A percentile compares a stretch with the other conserved stretches of the same genome.
phyloP scores from a whole-genome alignment of 2,888 invertebrate species.

The Exocentrus adspersus region DNA sequence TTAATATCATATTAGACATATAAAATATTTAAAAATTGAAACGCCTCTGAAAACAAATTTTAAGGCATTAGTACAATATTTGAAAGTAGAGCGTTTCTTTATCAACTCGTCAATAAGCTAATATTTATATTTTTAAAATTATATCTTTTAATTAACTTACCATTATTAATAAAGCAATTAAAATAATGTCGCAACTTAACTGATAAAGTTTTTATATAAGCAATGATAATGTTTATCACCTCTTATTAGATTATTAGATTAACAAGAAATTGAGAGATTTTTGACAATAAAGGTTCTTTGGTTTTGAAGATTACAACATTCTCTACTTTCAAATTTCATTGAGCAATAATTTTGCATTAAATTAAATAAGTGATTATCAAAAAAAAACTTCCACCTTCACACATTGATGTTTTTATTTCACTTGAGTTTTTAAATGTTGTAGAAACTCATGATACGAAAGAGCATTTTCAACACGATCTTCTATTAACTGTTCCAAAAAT shows the following conservation, averaged over 20 bases:
- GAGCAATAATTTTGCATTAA: conserved; percentile 56
- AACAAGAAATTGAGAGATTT: too few species aligned
- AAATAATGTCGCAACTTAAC: neutral
- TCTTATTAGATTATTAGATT: neutral
- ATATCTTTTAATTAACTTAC: neutral
- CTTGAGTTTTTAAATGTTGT: conserved; percentile 90
- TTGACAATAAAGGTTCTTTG: conserved; percentile 26
- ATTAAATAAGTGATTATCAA: conserved; percentile 26
- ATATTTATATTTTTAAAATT: neutral
- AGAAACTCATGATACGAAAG: conserved; percentile 98
- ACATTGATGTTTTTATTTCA: conserved; percentile 73
- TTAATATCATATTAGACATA: conserved; percentile 45
- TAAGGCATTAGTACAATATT: conserved; percentile 17
- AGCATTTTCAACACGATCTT: conserved; percentile 93
- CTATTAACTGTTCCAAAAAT: conserved; percentile 90
- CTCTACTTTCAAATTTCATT: conserved; percentile 32
- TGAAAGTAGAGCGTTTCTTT: conserved; percentile 27
- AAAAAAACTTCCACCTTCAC: conserved; percentile 1
- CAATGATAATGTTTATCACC: too few species aligned
- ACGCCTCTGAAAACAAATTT: conserved; percentile 6
- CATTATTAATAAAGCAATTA: neutral
- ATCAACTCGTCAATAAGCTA: neutral
- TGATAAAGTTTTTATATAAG: neutral
- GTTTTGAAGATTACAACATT: conserved; percentile 21
- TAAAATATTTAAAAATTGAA: conserved; percentile 36